Conservation (phyloP, 2,113 vertebrate genomes). For the Marcusenius ussheri region DNA sequence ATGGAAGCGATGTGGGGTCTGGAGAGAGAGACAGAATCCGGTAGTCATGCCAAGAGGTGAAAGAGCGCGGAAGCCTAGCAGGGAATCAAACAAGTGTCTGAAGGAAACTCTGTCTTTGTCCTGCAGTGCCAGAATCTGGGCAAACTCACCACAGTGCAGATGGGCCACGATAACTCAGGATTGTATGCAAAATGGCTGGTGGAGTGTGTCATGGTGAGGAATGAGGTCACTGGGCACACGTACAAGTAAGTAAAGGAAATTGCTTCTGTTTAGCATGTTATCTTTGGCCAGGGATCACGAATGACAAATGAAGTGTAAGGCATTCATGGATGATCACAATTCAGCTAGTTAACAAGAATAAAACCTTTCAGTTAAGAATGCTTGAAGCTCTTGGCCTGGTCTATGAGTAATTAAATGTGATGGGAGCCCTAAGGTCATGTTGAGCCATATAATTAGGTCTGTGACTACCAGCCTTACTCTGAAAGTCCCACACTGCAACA, state of each 20-base stretch:
- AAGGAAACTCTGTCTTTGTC: background rate
- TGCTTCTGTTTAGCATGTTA: background rate
- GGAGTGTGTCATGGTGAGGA: constrained; percentile 88
- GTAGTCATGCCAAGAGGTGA: background rate
- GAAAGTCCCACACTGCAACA: background rate
- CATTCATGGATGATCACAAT: background rate
- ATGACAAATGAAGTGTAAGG: background rate
- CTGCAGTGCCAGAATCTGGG: constrained; percentile 92
- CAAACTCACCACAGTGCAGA: constrained; percentile 94
- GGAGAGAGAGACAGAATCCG: background rate
- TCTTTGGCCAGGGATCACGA: background rate
- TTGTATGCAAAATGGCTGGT: constrained; percentile 97
- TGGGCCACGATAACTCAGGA: constrained; percentile 96
- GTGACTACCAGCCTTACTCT: background rate
- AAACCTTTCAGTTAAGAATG: background rate
- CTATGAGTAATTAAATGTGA: background rate
- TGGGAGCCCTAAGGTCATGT: background rate
- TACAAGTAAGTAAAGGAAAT: constrained; percentile 76
- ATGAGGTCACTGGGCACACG: constrained; percentile 94
- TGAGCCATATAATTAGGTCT: background rate
- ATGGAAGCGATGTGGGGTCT: background rate
- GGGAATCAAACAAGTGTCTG: background rate
- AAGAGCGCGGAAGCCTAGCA: background rate
- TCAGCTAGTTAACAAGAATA: background rate
- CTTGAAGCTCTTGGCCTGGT: background rate